These are phyloP conservation scores for Tupaia tana DNA, from an alignment of 2,113 vertebrate genomes.

Conservation along the genomic window DNA sequence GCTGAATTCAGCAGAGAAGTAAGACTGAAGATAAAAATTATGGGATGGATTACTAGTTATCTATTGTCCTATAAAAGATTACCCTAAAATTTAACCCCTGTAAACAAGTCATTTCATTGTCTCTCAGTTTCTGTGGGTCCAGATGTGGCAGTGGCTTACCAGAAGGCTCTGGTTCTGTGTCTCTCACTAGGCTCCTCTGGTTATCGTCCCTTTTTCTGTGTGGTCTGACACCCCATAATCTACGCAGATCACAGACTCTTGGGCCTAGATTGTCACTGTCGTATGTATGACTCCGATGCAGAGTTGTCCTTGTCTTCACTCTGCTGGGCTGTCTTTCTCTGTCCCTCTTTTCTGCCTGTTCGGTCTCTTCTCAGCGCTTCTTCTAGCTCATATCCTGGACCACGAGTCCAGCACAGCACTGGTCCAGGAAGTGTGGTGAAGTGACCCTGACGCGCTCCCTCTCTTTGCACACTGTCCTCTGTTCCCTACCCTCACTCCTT, in stretches of 20 bases:
- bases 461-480: rapidly evolving
- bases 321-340: neutral
- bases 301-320: neutral
- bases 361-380: neutral
- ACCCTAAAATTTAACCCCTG: neutral
- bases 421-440: no score
- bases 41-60: neutral
- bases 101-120: neutral
- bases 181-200: no score
- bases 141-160: neutral
- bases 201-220: no score
- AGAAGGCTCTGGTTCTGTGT: neutral
- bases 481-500: neutral
- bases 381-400: no score
- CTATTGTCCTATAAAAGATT: neutral
- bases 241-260: no score
- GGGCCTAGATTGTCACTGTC: rapidly evolving
- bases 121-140: neutral
- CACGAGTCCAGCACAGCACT: no score
- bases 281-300: no score
- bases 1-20: neutral
- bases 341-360: neutral
- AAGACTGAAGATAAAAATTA: neutral
- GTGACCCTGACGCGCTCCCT: no score
- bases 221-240: neutral